Conservation (phyloP, 1,140 invertebrate genomes). For the Solenopsis invicta region DNA sequence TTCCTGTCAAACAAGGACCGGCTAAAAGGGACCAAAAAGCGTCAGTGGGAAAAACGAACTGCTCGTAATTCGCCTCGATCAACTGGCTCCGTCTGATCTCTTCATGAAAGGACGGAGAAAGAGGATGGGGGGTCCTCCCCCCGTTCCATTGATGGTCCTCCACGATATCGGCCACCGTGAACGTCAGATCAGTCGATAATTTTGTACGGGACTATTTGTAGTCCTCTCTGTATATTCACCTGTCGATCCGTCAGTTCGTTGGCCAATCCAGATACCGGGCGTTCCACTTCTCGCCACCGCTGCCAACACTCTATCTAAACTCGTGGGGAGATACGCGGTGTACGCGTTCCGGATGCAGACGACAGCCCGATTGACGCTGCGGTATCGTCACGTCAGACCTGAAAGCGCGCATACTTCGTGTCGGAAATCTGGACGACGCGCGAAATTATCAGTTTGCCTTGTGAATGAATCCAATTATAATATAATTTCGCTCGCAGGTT, state of each 20-base stretch:
- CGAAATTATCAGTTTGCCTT: constrained; percentile 34
- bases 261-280: constrained; percentile 71
- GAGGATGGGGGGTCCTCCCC: neutral
- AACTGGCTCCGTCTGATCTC: constrained; percentile 70
- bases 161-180: constrained; percentile 72
- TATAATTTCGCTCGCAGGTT: constrained; percentile 28
- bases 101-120: constrained; percentile 66
- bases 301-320: constrained; percentile 67
- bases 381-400: constrained; percentile 33
- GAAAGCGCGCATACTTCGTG: constrained; percentile 17
- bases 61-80: constrained; percentile 65
- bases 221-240: constrained; percentile 73
- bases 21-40: constrained; percentile 17
- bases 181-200: constrained; percentile 75
- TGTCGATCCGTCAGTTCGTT: constrained; percentile 71
- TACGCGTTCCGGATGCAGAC: neutral
- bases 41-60: constrained; percentile 45
- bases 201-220: constrained; percentile 74
- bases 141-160: constrained; percentile 59
- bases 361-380: constrained; percentile 61
- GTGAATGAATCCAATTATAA: constrained; percentile 47
- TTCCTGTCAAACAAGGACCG: constrained; percentile 16
- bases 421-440: constrained; percentile 30
- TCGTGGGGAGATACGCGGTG: constrained; percentile 5
- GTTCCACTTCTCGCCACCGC: constrained; percentile 72